A percentile compares a stretch with the other conserved stretches of the same genome.
Evolutionary conservation across 2,797 vertebrate genomes (phyloP).

Genomic region (Notoglanidium macrostoma): DNA sequence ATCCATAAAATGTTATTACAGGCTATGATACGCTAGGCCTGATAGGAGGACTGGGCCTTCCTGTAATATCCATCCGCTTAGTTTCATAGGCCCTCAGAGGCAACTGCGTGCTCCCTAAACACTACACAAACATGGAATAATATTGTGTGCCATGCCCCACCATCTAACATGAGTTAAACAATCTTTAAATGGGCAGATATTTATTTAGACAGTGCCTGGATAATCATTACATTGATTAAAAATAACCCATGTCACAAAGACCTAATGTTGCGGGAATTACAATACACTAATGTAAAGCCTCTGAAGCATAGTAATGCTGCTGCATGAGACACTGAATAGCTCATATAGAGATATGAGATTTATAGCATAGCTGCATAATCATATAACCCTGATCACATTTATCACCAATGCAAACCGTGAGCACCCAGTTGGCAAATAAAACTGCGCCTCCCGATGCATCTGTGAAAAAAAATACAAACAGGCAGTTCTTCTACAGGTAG

Average conservation of each 20-base stretch:
- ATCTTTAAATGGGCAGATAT: slow-evolving; percentile 38
- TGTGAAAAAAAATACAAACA: slow-evolving; percentile 34
- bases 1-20: slow-evolving; percentile 77
- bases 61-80: slow-evolving; percentile 61
- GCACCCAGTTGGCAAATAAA: not conserved
- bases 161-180: slow-evolving; percentile 26
- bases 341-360: slow-evolving; percentile 31
- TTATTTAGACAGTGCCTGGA: slow-evolving; percentile 4
- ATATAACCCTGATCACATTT: not conserved
- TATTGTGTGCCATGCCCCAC: slow-evolving; percentile 32
- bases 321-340: not conserved
- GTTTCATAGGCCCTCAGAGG: slow-evolving; percentile 58
- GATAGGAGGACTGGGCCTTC: slow-evolving; percentile 59
- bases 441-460: not conserved
- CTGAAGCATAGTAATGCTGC: slow-evolving; percentile 13
- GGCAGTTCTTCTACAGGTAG: slow-evolving; percentile 40
- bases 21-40: slow-evolving; percentile 59
- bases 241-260: not conserved
- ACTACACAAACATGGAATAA: slow-evolving; percentile 49
- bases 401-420: too few relatives aligned
- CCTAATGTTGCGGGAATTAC: slow-evolving; percentile 28
- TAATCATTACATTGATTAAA: not conserved
- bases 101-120: slow-evolving; percentile 59
- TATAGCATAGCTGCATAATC: slow-evolving; percentile 38
- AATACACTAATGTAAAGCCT: slow-evolving; percentile 18